phyloP scores from a whole-genome alignment of 2,888 invertebrate species.

The Drepanosiphum platanoidis region DNA sequence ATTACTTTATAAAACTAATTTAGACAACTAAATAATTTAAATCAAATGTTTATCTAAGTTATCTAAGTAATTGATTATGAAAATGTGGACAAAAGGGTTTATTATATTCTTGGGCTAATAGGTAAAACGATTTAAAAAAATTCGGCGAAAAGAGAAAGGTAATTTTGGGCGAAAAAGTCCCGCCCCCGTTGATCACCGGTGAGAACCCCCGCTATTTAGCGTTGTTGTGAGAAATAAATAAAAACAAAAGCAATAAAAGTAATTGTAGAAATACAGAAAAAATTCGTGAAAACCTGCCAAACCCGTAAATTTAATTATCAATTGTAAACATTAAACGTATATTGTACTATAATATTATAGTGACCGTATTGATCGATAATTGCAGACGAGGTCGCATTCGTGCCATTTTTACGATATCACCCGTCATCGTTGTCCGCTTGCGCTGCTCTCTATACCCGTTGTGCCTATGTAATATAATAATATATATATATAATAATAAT shows the following conservation, averaged over 20 bases:
- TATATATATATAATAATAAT: background rate
- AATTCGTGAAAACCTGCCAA: background rate
- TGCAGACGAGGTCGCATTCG: slow-evolving; percentile 47
- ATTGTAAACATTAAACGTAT: background rate
- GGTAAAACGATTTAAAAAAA: too few relatives aligned
- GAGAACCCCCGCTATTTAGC: background rate
- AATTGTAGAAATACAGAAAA: background rate
- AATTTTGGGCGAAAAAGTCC: too few relatives aligned
- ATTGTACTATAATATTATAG: background rate
- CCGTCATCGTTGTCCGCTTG: background rate
- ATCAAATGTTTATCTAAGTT: too few relatives aligned
- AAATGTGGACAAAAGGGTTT: too few relatives aligned
- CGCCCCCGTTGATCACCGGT: too few relatives aligned
- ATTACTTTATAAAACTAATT: too few relatives aligned
- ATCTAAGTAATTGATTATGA: too few relatives aligned
- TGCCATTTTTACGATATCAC: slow-evolving; percentile 31
- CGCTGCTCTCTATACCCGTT: background rate
- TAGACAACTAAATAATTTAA: too few relatives aligned
- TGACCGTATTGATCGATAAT: slow-evolving; percentile 23
- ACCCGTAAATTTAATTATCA: slow-evolving; percentile 40
- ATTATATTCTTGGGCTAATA: too few relatives aligned
- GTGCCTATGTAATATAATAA: background rate
- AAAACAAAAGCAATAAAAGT: slow-evolving; percentile 6
- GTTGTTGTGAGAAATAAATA: background rate
- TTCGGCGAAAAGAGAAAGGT: too few relatives aligned